These are phyloP conservation scores for Beris morrisii DNA, from an alignment of 2,888 invertebrate genomes.

Conservation along the genomic window DNA sequence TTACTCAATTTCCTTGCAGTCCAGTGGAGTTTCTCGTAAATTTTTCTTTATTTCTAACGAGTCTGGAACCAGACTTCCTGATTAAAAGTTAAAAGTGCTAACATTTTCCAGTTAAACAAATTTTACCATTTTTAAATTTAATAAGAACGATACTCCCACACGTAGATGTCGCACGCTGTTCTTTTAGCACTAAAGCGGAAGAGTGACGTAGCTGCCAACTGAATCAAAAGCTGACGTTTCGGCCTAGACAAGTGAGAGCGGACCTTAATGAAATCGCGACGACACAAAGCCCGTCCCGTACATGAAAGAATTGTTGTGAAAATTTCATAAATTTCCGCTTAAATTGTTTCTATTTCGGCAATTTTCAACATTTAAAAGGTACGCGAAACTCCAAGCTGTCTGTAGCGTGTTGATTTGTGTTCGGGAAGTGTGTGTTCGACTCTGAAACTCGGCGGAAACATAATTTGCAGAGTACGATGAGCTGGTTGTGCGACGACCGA, in stretches of 20 bases:
- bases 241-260: conserved; percentile 2
- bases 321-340: conserved; percentile 5
- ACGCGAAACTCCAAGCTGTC: neutral
- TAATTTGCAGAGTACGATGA: neutral
- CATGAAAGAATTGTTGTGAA: conserved; percentile 10
- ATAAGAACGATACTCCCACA: neutral
- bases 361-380: conserved; percentile 16
- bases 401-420: neutral
- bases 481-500: too few relatives aligned
- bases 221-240: conserved; percentile 39
- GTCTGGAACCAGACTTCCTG: too few relatives aligned
- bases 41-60: too few relatives aligned
- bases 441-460: conserved; percentile 13
- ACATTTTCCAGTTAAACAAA: too few relatives aligned
- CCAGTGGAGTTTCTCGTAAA: too few relatives aligned
- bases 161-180: conserved; percentile 1
- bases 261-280: conserved; percentile 15
- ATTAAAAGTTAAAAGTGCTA: too few relatives aligned
- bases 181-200: conserved; percentile 36
- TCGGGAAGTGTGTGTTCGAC: neutral
- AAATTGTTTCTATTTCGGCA: conserved; percentile 7
- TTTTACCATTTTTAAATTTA: too few relatives aligned
- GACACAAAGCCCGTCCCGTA: conserved; percentile 32
- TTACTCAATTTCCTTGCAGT: too few relatives aligned
- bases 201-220: conserved; percentile 40